These are phyloP conservation scores for Leucophenga maculata DNA, from an alignment of 2,888 invertebrate genomes.

Conservation along the genomic window DNA sequence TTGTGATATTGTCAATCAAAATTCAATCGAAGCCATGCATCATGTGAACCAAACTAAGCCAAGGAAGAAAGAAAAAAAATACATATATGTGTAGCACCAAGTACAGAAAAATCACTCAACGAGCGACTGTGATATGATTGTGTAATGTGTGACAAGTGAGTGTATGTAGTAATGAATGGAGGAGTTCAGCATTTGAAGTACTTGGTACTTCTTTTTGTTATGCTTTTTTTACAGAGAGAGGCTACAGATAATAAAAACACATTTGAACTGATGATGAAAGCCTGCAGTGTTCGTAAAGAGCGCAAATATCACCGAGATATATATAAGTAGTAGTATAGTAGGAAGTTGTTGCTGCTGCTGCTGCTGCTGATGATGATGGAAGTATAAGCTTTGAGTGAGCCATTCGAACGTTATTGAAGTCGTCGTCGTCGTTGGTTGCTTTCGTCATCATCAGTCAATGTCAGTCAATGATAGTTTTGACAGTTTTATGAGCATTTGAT, in stretches of 20 bases:
- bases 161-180: not conserved
- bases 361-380: conserved; percentile 25
- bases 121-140: conserved; percentile 11
- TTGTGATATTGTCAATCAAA: conserved; percentile 71
- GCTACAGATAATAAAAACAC: conserved; percentile 6
- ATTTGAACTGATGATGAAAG: conserved; percentile 10
- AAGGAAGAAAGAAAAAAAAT: conserved; percentile 13
- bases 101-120: conserved; percentile 22
- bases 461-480: conserved; percentile 65
- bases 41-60: conserved; percentile 45
- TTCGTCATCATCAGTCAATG: conserved; percentile 60
- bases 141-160: conserved; percentile 22
- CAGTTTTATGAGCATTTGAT: conserved; percentile 66
- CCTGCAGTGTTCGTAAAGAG: not conserved
- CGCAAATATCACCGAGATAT: not conserved
- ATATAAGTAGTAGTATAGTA: not conserved
- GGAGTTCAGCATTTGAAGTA: conserved; percentile 16
- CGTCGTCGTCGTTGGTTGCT: too few relatives aligned
- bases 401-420: conserved; percentile 21
- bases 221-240: not conserved
- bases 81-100: conserved; percentile 45
- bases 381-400: conserved; percentile 30
- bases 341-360: conserved; percentile 5
- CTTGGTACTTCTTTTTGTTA: conserved; percentile 13
- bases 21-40: conserved; percentile 68